Conservation (phyloP, 2,888 invertebrate genomes). For the Sinhomidia bicolor region DNA sequence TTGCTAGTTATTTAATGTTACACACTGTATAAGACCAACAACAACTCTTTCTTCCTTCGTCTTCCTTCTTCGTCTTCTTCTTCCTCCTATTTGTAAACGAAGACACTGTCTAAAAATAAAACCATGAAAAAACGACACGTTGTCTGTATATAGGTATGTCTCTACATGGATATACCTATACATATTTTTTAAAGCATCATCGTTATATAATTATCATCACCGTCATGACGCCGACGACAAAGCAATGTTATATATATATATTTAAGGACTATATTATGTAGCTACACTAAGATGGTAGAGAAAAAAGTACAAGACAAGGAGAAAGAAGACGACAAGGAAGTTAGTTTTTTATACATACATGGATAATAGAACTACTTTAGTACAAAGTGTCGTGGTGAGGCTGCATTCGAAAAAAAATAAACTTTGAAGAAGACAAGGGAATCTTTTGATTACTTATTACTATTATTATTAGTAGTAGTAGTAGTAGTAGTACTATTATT, state of each 20-base stretch:
- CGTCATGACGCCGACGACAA: conserved; percentile 7
- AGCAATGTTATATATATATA: neutral
- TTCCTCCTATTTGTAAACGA: neutral
- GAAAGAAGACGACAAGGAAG: conserved; percentile 4
- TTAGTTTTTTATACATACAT: neutral
- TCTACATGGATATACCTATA: neutral
- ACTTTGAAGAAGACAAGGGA: conserved; percentile 59
- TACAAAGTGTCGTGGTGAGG: neutral
- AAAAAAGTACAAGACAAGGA: neutral
- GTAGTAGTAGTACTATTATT: conserved; percentile 27
- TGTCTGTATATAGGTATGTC: neutral
- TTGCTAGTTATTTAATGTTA: conserved; percentile 30
- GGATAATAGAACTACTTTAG: neutral
- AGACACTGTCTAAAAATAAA: conserved; percentile 44
- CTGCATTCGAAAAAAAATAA: neutral
- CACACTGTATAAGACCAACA: neutral
- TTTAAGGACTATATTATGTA: neutral
- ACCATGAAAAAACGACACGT: conserved; percentile 5
- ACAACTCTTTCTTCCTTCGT: conserved; percentile 37
- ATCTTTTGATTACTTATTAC: conserved; percentile 69
- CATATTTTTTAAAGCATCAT: neutral
- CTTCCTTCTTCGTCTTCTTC: neutral
- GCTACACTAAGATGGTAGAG: neutral
- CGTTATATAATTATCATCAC: neutral
- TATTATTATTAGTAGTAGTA: conserved; percentile 36